Conservation (phyloP, 2,888 invertebrate species). For the Caenorhabditis sp. region DNA sequence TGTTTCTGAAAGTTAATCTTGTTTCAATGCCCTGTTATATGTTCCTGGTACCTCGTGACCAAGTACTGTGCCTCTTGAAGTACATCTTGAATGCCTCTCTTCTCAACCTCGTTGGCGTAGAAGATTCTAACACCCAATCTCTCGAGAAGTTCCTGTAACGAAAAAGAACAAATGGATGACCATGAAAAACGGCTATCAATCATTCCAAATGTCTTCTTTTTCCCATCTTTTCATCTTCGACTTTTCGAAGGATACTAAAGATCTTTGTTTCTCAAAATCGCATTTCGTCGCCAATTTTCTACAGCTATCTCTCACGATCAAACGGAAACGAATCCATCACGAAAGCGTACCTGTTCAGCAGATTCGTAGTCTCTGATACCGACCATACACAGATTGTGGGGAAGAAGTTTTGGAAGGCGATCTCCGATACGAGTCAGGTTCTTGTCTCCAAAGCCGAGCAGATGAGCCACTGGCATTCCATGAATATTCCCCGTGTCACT, state of each 20-base stretch:
- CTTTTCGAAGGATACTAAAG: conserved; percentile 26
- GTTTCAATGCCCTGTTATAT: not conserved
- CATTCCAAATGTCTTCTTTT: conserved; percentile 15
- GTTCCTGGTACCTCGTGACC: conserved; percentile 63
- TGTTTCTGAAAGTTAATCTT: conserved; percentile 55
- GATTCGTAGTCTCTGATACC: conserved; percentile 77
- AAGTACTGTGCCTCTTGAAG: conserved; percentile 77
- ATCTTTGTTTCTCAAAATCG: conserved; percentile 16
- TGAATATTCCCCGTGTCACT: conserved; percentile 77
- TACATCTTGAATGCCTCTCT: conserved; percentile 73
- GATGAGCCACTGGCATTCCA: conserved; percentile 80
- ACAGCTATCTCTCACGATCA: conserved; percentile 1
- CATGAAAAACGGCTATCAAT: conserved; percentile 28
- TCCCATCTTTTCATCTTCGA: conserved; percentile 4
- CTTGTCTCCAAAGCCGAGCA: conserved; percentile 76
- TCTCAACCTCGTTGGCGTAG: conserved; percentile 76
- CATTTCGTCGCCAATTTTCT: not conserved
- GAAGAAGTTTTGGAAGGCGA: conserved; percentile 73
- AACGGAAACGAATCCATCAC: conserved; percentile 1
- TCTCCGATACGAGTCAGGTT: conserved; percentile 69
- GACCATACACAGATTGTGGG: conserved; percentile 76
- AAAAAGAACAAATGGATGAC: conserved; percentile 15
- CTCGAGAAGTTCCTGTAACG: conserved; percentile 73
- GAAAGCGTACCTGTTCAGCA: conserved; percentile 73
- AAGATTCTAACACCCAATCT: conserved; percentile 76